phyloP scores from a whole-genome alignment of 2,888 invertebrate genomes.

The Melanargia galathea region DNA sequence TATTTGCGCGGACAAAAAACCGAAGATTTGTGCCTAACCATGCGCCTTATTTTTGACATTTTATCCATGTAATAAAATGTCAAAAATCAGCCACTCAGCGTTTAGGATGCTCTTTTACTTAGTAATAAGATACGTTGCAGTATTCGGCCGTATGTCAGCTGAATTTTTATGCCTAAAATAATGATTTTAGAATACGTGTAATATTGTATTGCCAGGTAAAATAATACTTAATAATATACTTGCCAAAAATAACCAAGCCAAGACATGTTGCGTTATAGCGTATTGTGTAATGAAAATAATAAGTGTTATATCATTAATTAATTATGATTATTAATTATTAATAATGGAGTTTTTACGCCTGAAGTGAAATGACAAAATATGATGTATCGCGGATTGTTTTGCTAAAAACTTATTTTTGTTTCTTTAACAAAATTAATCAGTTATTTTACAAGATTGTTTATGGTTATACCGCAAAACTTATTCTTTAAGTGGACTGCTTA shows the following conservation, averaged over 20 bases:
- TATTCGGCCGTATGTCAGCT: no score
- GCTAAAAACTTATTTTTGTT: not conserved
- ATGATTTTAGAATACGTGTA: no score
- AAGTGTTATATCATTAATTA: no score
- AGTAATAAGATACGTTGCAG: no score
- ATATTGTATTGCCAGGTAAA: not conserved
- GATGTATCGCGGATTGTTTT: not conserved
- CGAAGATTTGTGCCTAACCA: no score
- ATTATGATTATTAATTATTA: not conserved
- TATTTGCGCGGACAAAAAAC: no score
- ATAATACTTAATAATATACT: not conserved
- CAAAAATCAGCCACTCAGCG: no score
- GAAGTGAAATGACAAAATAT: conserved; percentile 13
- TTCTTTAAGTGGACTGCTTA: not conserved
- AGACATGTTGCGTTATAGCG: conserved; percentile 5
- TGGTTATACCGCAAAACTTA: not conserved
- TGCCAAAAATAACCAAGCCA: conserved; percentile 10
- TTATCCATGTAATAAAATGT: no score
- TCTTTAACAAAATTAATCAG: not conserved
- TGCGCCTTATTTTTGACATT: no score
- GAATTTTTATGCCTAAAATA: no score
- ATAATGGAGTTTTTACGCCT: not conserved
- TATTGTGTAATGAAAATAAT: not conserved
- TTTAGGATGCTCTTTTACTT: no score
- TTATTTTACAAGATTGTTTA: not conserved